These are phyloP conservation scores for Lasioglossum villosulum DNA, from an alignment of 2,888 invertebrate species.

Conservation along the genomic window DNA sequence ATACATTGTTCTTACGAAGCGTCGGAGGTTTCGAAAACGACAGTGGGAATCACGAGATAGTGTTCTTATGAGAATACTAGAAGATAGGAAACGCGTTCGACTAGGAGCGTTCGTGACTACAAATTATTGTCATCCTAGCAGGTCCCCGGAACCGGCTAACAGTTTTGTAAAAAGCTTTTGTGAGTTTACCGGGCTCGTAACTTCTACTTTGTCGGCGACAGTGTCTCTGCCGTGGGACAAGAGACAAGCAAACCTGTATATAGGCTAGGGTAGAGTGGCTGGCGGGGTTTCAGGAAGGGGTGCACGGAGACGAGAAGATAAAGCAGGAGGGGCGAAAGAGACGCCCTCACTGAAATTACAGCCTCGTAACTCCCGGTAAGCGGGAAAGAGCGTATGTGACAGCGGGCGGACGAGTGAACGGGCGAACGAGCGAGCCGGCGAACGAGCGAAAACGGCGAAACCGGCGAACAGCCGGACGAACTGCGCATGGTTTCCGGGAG, in stretches of 20 bases:
- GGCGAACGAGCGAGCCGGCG: constrained; percentile 51
- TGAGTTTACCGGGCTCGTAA: constrained; percentile 80
- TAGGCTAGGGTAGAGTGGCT: constrained; percentile 41
- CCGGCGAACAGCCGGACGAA: constrained; percentile 71
- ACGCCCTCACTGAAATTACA: constrained; percentile 77
- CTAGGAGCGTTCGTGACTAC: constrained; percentile 49
- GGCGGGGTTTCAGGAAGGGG: constrained; percentile 36
- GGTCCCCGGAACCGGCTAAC: constrained; percentile 66
- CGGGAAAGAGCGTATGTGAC: constrained; percentile 81
- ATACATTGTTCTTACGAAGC: background rate
- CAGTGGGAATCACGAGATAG: constrained; percentile 62
- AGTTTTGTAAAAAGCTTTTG: constrained; percentile 83
- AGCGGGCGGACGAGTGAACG: constrained; percentile 75
- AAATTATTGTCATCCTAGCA: constrained; percentile 63
- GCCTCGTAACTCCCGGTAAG: constrained; percentile 82
- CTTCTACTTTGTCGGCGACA: constrained; percentile 79
- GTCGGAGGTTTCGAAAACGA: constrained; percentile 19
- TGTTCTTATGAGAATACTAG: constrained; percentile 63
- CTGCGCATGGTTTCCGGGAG: constrained; percentile 73
- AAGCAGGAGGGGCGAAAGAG: constrained; percentile 65
- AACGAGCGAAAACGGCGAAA: background rate
- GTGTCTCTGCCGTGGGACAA: constrained; percentile 68
- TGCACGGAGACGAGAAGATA: constrained; percentile 59
- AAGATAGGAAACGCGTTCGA: constrained; percentile 54
- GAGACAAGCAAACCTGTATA: constrained; percentile 63